Evolutionary conservation across 2,797 vertebrate species (phyloP).

Genomic region (Anabas testudineus): DNA sequence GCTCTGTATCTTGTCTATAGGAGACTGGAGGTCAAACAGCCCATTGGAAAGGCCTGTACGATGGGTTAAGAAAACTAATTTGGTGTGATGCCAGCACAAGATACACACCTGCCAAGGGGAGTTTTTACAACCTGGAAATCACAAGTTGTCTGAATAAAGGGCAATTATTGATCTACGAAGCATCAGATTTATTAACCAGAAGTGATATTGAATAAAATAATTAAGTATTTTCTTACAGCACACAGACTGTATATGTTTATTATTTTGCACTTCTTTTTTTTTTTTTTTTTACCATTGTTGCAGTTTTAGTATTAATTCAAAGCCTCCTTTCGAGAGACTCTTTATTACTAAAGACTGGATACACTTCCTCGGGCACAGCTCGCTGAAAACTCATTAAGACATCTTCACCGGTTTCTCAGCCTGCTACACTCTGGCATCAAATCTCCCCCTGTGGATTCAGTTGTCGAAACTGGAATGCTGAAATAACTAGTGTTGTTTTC

Average conservation of each 20-base stretch:
- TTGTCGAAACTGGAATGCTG: slow-evolving; percentile 18
- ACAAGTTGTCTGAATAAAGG: too few species aligned
- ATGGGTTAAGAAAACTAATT: neutral
- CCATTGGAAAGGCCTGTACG: neutral
- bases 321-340: neutral
- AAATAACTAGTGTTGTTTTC: slow-evolving; percentile 3
- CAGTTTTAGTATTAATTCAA: slow-evolving; percentile 4
- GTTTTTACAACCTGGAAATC: neutral
- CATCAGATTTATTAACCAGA: neutral
- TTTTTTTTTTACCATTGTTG: neutral
- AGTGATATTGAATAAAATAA: too few species aligned
- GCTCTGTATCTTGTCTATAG: neutral
- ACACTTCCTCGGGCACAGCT: slow-evolving; percentile 9
- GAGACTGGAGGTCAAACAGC: neutral
- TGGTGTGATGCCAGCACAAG: neutral
- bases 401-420: slow-evolving; percentile 10
- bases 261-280: neutral
- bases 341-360: slow-evolving; percentile 10
- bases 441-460: slow-evolving; percentile 10
- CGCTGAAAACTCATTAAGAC: slow-evolving; percentile 23
- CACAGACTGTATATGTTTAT: too few species aligned
- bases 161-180: too few species aligned
- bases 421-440: slow-evolving; percentile 15
- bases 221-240: neutral
- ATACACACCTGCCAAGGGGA: neutral